Percentiles rank a stretch among this genome's conserved stretches.
phyloP scores from a whole-genome alignment of 1,140 invertebrate genomes.

The Nylanderia fulva region DNA sequence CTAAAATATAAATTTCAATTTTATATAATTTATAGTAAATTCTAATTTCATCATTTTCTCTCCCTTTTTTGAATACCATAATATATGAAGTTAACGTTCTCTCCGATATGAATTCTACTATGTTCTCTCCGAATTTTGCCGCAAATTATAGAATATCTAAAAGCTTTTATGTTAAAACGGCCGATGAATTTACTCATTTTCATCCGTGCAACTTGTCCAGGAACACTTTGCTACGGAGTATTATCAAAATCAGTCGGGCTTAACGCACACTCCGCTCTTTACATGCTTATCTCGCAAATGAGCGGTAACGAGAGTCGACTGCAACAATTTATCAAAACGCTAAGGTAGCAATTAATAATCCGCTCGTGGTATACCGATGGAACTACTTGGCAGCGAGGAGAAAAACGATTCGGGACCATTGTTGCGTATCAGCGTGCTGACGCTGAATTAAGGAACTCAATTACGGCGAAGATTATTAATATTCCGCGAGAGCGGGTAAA shows the following conservation, averaged over 20 bases:
- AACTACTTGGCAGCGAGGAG: slow-evolving; percentile 51
- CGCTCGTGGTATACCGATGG: slow-evolving; percentile 53
- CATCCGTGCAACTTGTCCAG: neutral
- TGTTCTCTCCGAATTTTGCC: neutral
- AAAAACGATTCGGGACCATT: slow-evolving; percentile 55
- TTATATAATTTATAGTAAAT: neutral
- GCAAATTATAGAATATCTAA: neutral
- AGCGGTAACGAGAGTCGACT: slow-evolving; percentile 56
- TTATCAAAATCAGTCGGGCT: slow-evolving; percentile 46
- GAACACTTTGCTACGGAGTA: neutral
- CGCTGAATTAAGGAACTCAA: slow-evolving; percentile 56
- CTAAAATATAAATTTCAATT: neutral
- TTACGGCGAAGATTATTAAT: slow-evolving; percentile 55
- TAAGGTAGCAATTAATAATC: slow-evolving; percentile 58
- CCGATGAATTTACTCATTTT: slow-evolving; percentile 23
- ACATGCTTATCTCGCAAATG: slow-evolving; percentile 56
- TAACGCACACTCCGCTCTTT: neutral
- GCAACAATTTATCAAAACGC: slow-evolving; percentile 58
- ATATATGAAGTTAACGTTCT: neutral
- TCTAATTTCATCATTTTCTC: neutral
- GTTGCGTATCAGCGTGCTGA: slow-evolving; percentile 53
- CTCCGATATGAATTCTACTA: neutral
- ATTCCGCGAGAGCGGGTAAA: neutral
- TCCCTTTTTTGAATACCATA: neutral
- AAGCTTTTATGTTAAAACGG: neutral